A percentile compares a stretch with the other conserved stretches of the same genome.
phyloP scores from a whole-genome alignment of 1,140 invertebrate species.

The Euglossa dilemma region DNA sequence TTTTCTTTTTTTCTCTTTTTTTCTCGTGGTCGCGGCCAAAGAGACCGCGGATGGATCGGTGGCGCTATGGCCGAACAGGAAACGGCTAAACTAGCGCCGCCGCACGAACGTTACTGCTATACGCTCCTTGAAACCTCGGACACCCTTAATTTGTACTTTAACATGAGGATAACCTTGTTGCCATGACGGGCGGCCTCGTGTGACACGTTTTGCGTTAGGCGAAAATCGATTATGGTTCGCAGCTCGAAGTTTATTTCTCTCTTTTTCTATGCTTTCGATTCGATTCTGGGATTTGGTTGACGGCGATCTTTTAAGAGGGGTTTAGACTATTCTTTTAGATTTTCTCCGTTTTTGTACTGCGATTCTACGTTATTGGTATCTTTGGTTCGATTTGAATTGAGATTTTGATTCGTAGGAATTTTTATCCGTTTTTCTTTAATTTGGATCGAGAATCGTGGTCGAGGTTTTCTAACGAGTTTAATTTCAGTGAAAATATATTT shows the following conservation, averaged over 20 bases:
- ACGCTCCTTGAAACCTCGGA: slow-evolving; percentile 56
- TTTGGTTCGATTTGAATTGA: too few relatives aligned
- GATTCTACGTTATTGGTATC: too few relatives aligned
- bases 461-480: too few relatives aligned
- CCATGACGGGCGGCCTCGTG: slow-evolving; percentile 16
- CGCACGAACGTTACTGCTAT: slow-evolving; percentile 43
- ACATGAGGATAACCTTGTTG: slow-evolving; percentile 57
- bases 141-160: slow-evolving; percentile 66
- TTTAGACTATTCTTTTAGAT: too few relatives aligned
- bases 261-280: background rate
- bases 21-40: slow-evolving; percentile 17
- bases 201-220: slow-evolving; percentile 29
- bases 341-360: too few relatives aligned
- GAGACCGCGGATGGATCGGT: slow-evolving; percentile 26
- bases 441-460: too few relatives aligned
- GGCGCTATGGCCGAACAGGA: slow-evolving; percentile 25
- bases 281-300: background rate
- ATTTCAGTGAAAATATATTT: too few relatives aligned
- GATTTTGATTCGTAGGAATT: too few relatives aligned
- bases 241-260: slow-evolving; percentile 25
- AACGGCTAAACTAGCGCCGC: slow-evolving; percentile 19
- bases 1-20: too few relatives aligned
- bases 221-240: slow-evolving; percentile 14
- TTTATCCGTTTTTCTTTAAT: too few relatives aligned
- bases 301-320: background rate